Conservation (phyloP, 2,113 vertebrate species). For the Cathartes aura region DNA sequence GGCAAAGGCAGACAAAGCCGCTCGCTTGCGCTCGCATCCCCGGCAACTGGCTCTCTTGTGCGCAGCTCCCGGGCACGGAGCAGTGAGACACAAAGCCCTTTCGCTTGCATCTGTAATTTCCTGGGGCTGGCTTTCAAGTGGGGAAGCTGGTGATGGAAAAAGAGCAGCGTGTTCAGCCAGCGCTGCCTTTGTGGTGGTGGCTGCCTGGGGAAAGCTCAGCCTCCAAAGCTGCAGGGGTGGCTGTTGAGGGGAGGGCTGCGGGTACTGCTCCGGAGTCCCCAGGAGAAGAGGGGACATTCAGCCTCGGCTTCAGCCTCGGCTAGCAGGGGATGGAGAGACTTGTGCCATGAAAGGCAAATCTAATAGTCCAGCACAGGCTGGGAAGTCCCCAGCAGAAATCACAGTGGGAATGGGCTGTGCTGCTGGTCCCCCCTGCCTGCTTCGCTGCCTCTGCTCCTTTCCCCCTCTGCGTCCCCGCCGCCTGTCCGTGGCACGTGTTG, state of each 20-base stretch:
- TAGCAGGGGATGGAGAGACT: not conserved
- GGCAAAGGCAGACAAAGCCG: slow-evolving; percentile 9
- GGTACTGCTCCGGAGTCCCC: not conserved
- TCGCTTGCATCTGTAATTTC: not conserved
- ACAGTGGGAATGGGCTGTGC: not conserved
- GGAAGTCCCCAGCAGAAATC: not conserved
- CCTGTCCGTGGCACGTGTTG: accelerated
- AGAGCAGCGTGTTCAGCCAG: not conserved
- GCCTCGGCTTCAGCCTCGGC: accelerated
- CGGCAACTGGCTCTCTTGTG: not conserved
- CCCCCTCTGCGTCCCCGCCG: not conserved
- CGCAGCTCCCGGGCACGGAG: not conserved
- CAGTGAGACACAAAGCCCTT: slow-evolving; percentile 1
- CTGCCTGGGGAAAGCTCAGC: not conserved
- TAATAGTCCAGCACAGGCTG: not conserved
- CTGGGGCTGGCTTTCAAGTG: not conserved
- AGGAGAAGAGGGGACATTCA: not conserved
- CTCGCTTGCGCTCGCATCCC: not conserved
- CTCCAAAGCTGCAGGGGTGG: not conserved
- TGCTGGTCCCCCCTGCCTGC: not conserved
- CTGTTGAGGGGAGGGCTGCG: not conserved
- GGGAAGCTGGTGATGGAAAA: not conserved
- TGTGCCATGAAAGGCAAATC: not conserved
- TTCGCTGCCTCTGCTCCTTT: not conserved
- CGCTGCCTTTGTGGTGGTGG: not conserved